Evolutionary conservation across 1,140 invertebrate genomes (phyloP), one percentile per base, ranked within the genome.

Genomic region (Drosophila kurseongensis): DNA sequence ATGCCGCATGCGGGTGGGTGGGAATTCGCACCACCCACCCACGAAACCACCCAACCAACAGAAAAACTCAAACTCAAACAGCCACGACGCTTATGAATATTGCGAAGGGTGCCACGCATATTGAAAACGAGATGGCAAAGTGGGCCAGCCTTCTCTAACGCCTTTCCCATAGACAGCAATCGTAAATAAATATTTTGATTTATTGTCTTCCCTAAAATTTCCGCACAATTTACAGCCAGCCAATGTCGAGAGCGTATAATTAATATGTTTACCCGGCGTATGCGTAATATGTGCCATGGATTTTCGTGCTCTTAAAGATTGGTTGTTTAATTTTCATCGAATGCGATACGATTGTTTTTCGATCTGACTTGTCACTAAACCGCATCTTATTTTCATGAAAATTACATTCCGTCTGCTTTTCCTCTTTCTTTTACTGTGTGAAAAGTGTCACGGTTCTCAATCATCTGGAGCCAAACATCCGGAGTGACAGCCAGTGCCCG

Each of bases 101-200:
- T 68, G 55, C 51, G 47, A 38, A 41, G 50, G 56, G 56, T 47
- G 57, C 42, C 50, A 77, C 45, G 52, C 65, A 72, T 61, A 41
- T 62, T 36, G 40, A 48, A 29, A 58, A 55, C 51, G 51, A 38
- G 40, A 44, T 35, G 60, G 12, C 38, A 38, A 42, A 14, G 35
- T 32, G 47, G 58, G 47, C 58, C 40, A 42, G 38, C 55, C 50
- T 56, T 36, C 50, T 55, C 56, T 77, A 77, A 76, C 63, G 73
- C 56, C 67, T 76, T 77, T 77, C 56, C 55, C 47, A 77, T 77
- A 77, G 75, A 69, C 75, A 57, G 56, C 40, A 68, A 77, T 77
- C 74, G 75, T 77, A 69, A 77, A 77, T 77, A 77, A 61, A 77
- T 77, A 77, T 77, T 76, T 76, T 77, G 75, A 77, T 77, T 77